phyloP scores from a whole-genome alignment of 2,113 vertebrate species.

The Physeter macrocephalus region DNA sequence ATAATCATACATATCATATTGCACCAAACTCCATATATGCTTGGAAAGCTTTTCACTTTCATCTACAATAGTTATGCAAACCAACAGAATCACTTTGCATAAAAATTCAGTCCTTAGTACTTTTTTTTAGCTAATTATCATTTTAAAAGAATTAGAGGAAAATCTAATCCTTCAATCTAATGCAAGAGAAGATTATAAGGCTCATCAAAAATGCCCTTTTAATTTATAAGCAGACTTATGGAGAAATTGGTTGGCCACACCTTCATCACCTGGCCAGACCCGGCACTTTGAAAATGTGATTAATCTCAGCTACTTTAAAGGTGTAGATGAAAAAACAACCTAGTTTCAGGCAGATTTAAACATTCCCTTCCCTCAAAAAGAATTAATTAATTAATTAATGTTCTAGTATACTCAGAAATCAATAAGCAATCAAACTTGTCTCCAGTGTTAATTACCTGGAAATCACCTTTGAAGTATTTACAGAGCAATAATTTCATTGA shows the following conservation, averaged over 20 bases:
- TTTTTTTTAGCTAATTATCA: background rate
- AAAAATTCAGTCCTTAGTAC: background rate
- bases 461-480: constrained; percentile 15
- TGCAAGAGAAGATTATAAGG: background rate
- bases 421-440: background rate
- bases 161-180: background rate
- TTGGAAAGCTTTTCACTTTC: constrained; percentile 24
- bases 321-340: background rate
- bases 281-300: constrained; percentile 24
- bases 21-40: background rate
- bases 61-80: background rate
- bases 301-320: background rate
- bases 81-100: background rate
- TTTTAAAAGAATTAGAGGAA: background rate
- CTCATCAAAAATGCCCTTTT: constrained; percentile 11
- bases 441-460: background rate
- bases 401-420: background rate
- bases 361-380: background rate
- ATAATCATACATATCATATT: background rate
- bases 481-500: background rate
- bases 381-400: background rate
- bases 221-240: background rate
- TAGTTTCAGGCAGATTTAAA: background rate
- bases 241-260: background rate
- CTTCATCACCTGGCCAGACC: background rate